Evolutionary conservation across 2,797 vertebrate genomes (phyloP), one percentile per base, ranked within the genome.

Genomic region (Myotis vivesi): DNA sequence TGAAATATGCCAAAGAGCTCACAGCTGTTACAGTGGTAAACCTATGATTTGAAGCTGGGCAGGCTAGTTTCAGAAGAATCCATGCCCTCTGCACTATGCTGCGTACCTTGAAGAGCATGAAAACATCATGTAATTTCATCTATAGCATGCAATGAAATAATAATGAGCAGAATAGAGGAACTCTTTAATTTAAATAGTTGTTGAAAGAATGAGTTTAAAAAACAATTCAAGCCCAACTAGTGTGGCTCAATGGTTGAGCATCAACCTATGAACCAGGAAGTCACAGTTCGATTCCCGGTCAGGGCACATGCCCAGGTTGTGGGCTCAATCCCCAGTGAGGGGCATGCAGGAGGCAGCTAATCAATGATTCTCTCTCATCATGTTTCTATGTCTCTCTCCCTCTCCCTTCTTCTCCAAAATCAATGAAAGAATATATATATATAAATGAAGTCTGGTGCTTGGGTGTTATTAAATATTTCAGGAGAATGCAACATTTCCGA

Each of bases 71-170:
- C n/a, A 20, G 64, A 83, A 93, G 44, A 72, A 66, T 11, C 46
- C 6, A 55, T 12, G 20, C 10, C 12, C 36, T 55, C 44, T 11
- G 4, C 25, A 15, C 36, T 36, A 23, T n/a, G n/a, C 53, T 44
- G 75, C 3, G 0, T 55, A 57, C 23, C 38, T 36, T 66, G 36
- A 80, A 88, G 6, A 81, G 53, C 23, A 72, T 15, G 38, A 64
- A 86, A 86, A 33, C 1, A 1, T 82, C 80, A 55, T 17, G 12
- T 68, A 49, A 68, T 23, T 36, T 87, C 77, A 12, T 41, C n/a
- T 94, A 55, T 57, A 68, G 38, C 28, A 83, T 28, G n/a, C 8
- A 76, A 79, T 68, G 49, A 55, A 94, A 89, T 49, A 94, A 89
- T 49, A 22, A 69, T 82, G 22, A 59, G 57, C 44, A 89, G 12